These are phyloP conservation scores for Peromyscus maniculatus DNA, from an alignment of 2,113 vertebrate species.

Conservation along the genomic window DNA sequence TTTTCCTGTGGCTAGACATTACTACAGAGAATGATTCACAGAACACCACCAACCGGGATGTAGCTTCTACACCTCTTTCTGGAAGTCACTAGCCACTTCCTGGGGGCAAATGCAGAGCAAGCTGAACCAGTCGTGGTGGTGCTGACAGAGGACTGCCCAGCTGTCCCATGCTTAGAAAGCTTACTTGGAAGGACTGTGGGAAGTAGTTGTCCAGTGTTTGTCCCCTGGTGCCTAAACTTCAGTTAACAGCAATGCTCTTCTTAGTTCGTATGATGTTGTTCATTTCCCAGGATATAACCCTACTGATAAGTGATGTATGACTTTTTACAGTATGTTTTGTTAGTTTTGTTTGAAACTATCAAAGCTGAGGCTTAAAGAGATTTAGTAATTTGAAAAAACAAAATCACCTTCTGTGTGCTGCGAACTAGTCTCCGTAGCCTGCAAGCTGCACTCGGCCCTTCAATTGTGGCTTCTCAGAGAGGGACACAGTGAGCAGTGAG, in stretches of 20 bases:
- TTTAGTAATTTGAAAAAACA: neutral
- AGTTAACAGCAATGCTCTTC: neutral
- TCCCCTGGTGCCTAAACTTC: rapidly evolving
- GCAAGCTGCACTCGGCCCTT: neutral
- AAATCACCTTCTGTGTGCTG: neutral
- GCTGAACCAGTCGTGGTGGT: neutral
- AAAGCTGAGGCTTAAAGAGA: neutral
- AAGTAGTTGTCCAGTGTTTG: neutral
- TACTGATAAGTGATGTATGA: neutral
- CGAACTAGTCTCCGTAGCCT: neutral
- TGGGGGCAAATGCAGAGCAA: neutral
- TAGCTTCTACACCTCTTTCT: neutral
- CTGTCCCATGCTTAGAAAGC: neutral
- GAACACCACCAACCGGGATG: neutral
- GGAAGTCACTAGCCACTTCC: neutral
- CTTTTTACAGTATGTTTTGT: neutral
- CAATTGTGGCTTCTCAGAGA: rapidly evolving
- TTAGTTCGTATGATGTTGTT: neutral
- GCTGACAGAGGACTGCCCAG: neutral
- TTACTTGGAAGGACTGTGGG: neutral
- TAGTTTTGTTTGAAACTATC: neutral
- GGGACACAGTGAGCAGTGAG: neutral
- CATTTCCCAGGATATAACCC: neutral
- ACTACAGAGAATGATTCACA: neutral
- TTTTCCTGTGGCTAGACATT: neutral